phyloP scores from a whole-genome alignment of 2,797 vertebrate genomes.

The Sebastiscus albofasciatus region DNA sequence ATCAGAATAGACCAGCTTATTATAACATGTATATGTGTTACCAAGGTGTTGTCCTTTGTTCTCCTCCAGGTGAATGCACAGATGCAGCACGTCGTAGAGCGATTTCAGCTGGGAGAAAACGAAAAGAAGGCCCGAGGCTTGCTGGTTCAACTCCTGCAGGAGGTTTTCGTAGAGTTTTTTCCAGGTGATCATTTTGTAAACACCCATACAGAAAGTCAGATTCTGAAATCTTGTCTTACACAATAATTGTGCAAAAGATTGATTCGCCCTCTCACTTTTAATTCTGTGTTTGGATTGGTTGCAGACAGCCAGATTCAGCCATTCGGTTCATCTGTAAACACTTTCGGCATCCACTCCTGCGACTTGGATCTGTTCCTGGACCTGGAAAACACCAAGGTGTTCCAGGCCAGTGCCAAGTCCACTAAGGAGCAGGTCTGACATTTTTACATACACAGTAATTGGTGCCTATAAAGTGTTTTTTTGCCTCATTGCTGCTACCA shows the following conservation, averaged over 20 bases:
- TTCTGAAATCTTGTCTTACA: background rate
- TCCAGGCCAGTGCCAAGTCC: conserved; percentile 79
- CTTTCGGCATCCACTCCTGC: conserved; percentile 89
- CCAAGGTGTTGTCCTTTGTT: background rate
- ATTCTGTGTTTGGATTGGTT: background rate
- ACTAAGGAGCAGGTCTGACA: conserved; percentile 72
- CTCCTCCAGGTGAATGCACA: conserved; percentile 86
- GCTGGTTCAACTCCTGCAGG: conserved; percentile 89
- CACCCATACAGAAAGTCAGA: fast-evolving
- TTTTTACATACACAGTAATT: background rate
- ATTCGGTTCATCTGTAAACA: conserved; percentile 93
- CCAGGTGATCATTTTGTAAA: conserved; percentile 81
- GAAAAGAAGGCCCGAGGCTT: conserved; percentile 86
- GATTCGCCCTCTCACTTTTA: background rate
- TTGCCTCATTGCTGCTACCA: background rate
- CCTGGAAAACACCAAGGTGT: conserved; percentile 86
- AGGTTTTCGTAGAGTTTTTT: conserved; percentile 93
- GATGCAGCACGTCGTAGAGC: conserved; percentile 84
- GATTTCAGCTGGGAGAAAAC: conserved; percentile 86
- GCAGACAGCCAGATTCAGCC: conserved; percentile 88
- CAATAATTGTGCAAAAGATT: background rate
- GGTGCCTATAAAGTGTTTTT: background rate
- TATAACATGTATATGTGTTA: background rate
- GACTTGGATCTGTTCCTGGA: conserved; percentile 93
- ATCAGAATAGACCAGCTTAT: background rate